Evolutionary conservation across 2,797 vertebrate genomes (phyloP), one percentile per base, ranked within the genome.

Genomic region (Phrynocephalus guinanensis): DNA sequence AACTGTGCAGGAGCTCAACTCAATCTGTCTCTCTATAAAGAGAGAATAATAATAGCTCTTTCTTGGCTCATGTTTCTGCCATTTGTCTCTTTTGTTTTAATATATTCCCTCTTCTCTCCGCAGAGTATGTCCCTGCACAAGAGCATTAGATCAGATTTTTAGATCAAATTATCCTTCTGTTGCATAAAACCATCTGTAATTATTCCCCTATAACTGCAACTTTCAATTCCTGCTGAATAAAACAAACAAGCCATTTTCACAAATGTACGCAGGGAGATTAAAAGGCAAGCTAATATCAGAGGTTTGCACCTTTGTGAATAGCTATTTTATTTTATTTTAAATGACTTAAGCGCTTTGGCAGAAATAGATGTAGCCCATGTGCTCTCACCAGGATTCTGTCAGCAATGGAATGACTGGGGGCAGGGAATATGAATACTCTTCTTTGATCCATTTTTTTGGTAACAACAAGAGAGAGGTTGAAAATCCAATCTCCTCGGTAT

Each of bases 221-320:
- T 95, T 85, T 90, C 84, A 85, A 90, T 94, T 94, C 84, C 92
- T 90, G 83, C 90, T 94, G 94, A 95, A 94, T 86, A 63, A 91
- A 95, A 92, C 95, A 94, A 95, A 94, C 94, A 95, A 94, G 94
- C 94, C 94, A 95, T 95, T 96, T 95, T 94, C 91, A 93, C 92
- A 93, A 90, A 95, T 94, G 89, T 94, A 44, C 0, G 92, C 93
- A 93, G 89, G 87, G 95, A 91, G 92, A 95, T 93, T 93, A 90
- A 87, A 94, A 92, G 91, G 93, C 90, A 93, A 93, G 89, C 87
- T 94, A 94, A 94, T 95, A 95, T 95, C 93, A 94, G 90, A 88
- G 66, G 52, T 72, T 85, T 87, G 84, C 30, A 87, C 92, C 78
- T 88, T 84, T 85, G 48, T 82, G 71, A 68, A 90, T 78, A 70